A percentile compares a stretch with the other conserved stretches of the same genome.
Conservation (phyloP, 2,797 vertebrate species). For the Crotalus adamanteus region DNA sequence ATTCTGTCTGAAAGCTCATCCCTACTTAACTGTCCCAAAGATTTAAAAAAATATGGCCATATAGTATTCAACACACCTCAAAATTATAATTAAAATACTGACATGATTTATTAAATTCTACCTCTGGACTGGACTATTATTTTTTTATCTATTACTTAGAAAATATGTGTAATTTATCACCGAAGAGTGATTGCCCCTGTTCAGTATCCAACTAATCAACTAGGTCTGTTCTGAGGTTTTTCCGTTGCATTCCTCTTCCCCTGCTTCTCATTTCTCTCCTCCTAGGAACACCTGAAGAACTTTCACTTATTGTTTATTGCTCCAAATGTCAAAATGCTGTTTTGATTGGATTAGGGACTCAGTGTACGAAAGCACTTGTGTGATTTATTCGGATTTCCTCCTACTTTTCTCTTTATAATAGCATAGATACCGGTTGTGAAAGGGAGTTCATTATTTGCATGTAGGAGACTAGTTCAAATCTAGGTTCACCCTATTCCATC, state of each 20-base stretch:
- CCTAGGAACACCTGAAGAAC: not conserved
- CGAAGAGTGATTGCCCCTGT: not conserved
- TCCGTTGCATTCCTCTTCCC: not conserved
- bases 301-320: not conserved
- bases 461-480: not conserved
- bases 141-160: not conserved
- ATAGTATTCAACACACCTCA: not conserved
- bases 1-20: not conserved
- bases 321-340: not conserved
- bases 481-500: not conserved
- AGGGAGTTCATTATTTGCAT: not conserved
- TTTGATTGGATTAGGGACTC: not conserved
- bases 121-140: not conserved
- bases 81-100: not conserved
- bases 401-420: not conserved
- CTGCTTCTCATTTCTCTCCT: not conserved
- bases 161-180: not conserved
- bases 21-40: not conserved
- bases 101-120: not conserved
- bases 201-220: not conserved
- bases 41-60: not conserved
- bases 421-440: not conserved
- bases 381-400: not conserved
- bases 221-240: not conserved
- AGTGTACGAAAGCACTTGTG: not conserved